A percentile compares a stretch with the other conserved stretches of the same genome.
Conservation (phyloP, 2,797 vertebrate species). For the Acrossocheilus fasciatus region DNA sequence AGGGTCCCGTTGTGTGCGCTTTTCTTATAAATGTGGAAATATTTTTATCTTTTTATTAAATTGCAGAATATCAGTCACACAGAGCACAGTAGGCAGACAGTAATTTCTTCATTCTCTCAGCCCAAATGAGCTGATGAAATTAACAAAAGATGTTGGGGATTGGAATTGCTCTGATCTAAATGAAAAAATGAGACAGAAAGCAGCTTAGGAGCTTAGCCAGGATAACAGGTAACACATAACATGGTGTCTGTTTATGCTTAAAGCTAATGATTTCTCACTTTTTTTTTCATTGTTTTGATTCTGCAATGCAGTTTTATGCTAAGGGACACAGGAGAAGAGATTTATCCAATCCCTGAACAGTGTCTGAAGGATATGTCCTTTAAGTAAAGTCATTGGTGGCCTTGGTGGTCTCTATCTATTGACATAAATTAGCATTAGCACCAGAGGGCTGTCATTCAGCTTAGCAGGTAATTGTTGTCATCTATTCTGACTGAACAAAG, state of each 20-base stretch:
- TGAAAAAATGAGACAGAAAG: conserved; percentile 15
- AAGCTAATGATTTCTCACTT: neutral
- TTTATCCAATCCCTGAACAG: neutral
- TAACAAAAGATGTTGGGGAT: conserved; percentile 7
- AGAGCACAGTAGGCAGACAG: neutral
- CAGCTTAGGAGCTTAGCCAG: conserved; percentile 6
- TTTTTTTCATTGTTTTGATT: conserved; percentile 11
- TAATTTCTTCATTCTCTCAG: neutral
- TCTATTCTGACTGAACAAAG: conserved; percentile 19
- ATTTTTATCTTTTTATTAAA: neutral
- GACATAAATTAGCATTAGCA: conserved; percentile 31
- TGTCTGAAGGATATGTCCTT: conserved; percentile 20
- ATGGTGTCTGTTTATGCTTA: neutral
- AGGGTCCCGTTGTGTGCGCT: neutral
- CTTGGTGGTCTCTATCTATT: conserved; percentile 7
- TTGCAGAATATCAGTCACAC: neutral
- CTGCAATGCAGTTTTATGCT: neutral
- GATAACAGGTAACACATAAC: conserved; percentile 19
- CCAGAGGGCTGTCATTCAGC: conserved; percentile 15
- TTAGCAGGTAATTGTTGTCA: conserved; percentile 33
- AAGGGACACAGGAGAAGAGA: neutral
- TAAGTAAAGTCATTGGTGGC: conserved; percentile 26
- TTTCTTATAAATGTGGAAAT: neutral
- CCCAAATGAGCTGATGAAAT: conserved; percentile 3
- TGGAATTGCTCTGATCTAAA: neutral